Percentiles rank a stretch among this genome's conserved stretches.
Conservation (phyloP, 2,113 vertebrate species). For the Cyphomyrus plagiostoma region DNA sequence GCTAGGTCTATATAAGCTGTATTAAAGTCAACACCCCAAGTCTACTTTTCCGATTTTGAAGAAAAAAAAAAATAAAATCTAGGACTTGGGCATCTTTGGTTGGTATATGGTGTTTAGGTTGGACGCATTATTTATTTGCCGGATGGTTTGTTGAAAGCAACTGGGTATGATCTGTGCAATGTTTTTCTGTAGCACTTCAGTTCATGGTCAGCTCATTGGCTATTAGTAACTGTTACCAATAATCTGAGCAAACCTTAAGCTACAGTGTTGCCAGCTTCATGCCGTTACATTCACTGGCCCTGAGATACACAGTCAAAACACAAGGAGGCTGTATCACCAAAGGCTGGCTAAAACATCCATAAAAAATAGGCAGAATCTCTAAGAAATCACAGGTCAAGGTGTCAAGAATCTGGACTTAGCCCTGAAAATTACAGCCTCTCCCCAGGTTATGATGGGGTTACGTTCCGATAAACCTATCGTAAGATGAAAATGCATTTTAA, state of each 20-base stretch:
- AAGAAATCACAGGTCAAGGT: neutral
- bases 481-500: too few relatives aligned
- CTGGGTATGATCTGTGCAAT: neutral
- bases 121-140: neutral
- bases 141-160: neutral
- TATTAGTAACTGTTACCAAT: neutral
- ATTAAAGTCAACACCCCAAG: neutral
- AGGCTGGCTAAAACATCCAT: neutral
- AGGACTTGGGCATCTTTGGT: neutral
- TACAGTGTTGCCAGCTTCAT: neutral
- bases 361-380: neutral
- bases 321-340: neutral
- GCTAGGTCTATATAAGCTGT: neutral
- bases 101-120: neutral
- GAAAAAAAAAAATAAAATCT: neutral
- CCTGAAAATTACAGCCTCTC: neutral
- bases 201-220: neutral
- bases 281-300: neutral
- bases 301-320: neutral
- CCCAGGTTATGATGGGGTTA: too few relatives aligned
- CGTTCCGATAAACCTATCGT: too few relatives aligned
- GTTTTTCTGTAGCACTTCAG: neutral
- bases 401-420: neutral
- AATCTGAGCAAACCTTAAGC: neutral
- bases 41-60: neutral